Evolutionary conservation across 2,888 invertebrate genomes (phyloP), one percentile per base, ranked within the genome.

Genomic region (Pinctada fucata): DNA sequence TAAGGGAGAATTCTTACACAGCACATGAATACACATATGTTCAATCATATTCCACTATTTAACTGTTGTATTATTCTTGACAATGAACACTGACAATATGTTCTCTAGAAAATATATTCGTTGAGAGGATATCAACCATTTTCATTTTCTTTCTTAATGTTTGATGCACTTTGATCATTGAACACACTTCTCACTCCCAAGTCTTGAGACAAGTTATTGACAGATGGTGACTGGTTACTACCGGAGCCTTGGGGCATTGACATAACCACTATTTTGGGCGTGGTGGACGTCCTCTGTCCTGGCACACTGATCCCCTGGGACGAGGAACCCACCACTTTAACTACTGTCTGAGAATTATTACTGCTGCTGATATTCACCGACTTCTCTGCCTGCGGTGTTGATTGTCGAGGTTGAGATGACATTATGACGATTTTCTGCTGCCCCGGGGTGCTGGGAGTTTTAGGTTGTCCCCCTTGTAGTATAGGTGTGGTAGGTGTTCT

Each of bases 361-460:
- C 78, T 78, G 2, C 83, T 80, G 16, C 78, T 83, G 3, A 79
- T 78, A 13, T 75, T 81, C 45, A 75, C 69, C 5, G 79, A 76
- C 49, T 70, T 67, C 31, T 64, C 67, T 68, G 51, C 68, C 51
- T 78, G 81, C 16, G 85, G 76, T 31, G 81, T 72, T 4, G 86
- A n/a, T 64, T 72, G 64, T 47, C 80, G 63, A 31, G 80, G 63
- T 78, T 89, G 90, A 48, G 89, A 87, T 65, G 88, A 85, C 78
- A 91, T 89, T 51, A 91, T 89, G 66, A 91, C 88, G 81, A 87
- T 89, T 81, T 91, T 91, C 67, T 89, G 87, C 74, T 88, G 88
- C 2, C 84, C 83, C 31, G 87, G 85, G 13, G 87, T 86, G 16
- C 78, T 81, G 47, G 86, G 84, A 8, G 87, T 84, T 16, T 82